Evolutionary conservation across 2,888 invertebrate genomes (phyloP).

Genomic region (Carterocephalus palaemon): DNA sequence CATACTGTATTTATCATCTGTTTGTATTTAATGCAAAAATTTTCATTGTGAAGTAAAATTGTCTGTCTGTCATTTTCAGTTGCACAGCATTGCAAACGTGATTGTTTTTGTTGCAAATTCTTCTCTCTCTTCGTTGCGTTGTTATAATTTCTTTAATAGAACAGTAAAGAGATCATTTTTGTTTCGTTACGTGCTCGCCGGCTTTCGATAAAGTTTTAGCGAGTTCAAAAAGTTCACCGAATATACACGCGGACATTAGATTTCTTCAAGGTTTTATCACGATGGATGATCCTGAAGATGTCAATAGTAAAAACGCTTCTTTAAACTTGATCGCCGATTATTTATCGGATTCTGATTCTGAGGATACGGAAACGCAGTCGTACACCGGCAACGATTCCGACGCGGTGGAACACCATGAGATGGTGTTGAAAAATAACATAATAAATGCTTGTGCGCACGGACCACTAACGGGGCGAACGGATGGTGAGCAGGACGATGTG

Average conservation of each 20-base stretch:
- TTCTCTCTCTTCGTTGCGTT: slow-evolving; percentile 33
- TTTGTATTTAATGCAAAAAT: too few relatives aligned
- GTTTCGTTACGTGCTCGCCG: too few relatives aligned
- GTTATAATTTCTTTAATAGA: slow-evolving; percentile 29
- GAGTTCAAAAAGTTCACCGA: background rate
- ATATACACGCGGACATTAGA: slow-evolving; percentile 21
- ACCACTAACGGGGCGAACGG: slow-evolving; percentile 53
- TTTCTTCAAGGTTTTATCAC: slow-evolving; percentile 35
- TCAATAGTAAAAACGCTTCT: slow-evolving; percentile 71
- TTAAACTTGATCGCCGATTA: slow-evolving; percentile 70
- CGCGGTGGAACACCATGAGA: slow-evolving; percentile 64
- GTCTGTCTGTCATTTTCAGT: slow-evolving; percentile 19
- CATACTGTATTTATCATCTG: too few relatives aligned
- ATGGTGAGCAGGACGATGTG: slow-evolving; percentile 46
- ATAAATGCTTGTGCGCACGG: slow-evolving; percentile 75
- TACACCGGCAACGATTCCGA: slow-evolving; percentile 61
- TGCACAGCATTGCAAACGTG: slow-evolving; percentile 18
- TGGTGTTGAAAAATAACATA: slow-evolving; percentile 74
- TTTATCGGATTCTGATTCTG: slow-evolving; percentile 71
- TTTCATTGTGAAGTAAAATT: too few relatives aligned
- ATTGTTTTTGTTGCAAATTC: slow-evolving; percentile 31
- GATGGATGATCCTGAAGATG: slow-evolving; percentile 70
- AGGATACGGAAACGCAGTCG: slow-evolving; percentile 55
- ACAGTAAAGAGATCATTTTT: too few relatives aligned
- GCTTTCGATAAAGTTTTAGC: too few relatives aligned